Evolutionary conservation across 2,113 vertebrate genomes (phyloP), one percentile per base, ranked within the genome.

Genomic region (Irena cyanogastra): DNA sequence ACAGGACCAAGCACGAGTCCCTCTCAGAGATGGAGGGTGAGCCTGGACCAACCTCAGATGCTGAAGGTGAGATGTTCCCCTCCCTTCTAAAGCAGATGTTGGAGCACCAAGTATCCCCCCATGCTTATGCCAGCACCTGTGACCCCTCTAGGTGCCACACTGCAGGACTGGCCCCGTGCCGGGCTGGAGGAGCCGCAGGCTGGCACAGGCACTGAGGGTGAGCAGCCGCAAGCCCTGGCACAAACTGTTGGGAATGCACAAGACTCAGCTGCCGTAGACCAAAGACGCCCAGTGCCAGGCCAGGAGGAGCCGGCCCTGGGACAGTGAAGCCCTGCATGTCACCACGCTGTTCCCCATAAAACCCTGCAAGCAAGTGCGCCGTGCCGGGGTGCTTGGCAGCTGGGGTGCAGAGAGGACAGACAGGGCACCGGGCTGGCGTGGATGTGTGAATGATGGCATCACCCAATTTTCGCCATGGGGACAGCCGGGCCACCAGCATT

Each of bases 1-100:
- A 93, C 28, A 97, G 96, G 42, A 97, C 97, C 78, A 95, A 95
- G 66, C 94, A 82, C 1, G 66, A 92, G 17, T 87, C 95, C 93
- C 85, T 90, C 23, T 90, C 30, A 0, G 95, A 94, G 66, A 70
- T 64, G 0, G 64, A 50, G 41, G 9, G 21, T 1, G n/a, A 81
- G 39, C 71, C 71, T 0, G 0, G 45, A 44, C 44, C 6, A 0
- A 39, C 66, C 33, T 71, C 3, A 0, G 69, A 64, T 35, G 72
- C 64, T 20, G 44, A 81, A 84, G 93, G 96, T 97, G 70, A 93
- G 87, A 13, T 1, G 12, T 23, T 64, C 20, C 23, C 19, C 13
- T 45, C 20, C 18, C 28, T 33, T 56, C 75, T 41, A 11, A 33
- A 15, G 39, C 1, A 1, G 30, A 4, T 6, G 19, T 6, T 22